Evolutionary conservation across 1,140 invertebrate genomes (phyloP), one percentile per base, ranked within the genome.

Genomic region (Drosophila teissieri): DNA sequence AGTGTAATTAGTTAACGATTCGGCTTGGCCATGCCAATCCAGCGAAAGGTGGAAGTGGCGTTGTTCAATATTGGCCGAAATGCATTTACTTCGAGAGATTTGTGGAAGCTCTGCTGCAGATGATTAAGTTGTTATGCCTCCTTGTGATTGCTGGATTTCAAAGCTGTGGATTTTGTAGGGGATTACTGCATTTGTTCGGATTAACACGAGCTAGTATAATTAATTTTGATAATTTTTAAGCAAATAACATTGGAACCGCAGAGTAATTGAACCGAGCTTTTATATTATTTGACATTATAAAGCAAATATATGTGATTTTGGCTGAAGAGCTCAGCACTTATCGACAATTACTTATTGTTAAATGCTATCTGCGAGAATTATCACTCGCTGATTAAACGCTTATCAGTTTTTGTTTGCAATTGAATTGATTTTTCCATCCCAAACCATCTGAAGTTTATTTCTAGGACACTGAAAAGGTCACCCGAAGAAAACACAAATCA

Each of bases 41-140:
- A 79, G 83, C 83, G 83, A 86, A 86, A 86, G 83, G 83, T 88
- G 83, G 83, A 86, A 86, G 83, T 86, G 62, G 55, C 34, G 63
- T 27, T 51, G 15, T 24, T 34, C 45, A 63, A 44, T 56, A 63
- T 80, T 73, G 40, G 37, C 34, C 54, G 68, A 68, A 78, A 42
- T 53, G 49, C 45, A 65, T 51, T 73, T 67, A 52, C 40, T 51
- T 40, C n/a, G 31, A 49, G 45, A 67, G 45, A 36, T 49, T 22
- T 8, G 31, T 37, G 55, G 72, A 67, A 73, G 52, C 39, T 40
- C 27, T 11, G 17, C 11, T 61, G 8, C 19, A 65, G 44, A 55
- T 57, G 60, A 63, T 60, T 42, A 44, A 73, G 40, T 67, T 46
- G 51, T 52, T 52, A 56, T 56, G 64, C 17, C 24, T 39, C 14